phyloP scores from a whole-genome alignment of 2,888 invertebrate species.

The Esperia sulphurella region DNA sequence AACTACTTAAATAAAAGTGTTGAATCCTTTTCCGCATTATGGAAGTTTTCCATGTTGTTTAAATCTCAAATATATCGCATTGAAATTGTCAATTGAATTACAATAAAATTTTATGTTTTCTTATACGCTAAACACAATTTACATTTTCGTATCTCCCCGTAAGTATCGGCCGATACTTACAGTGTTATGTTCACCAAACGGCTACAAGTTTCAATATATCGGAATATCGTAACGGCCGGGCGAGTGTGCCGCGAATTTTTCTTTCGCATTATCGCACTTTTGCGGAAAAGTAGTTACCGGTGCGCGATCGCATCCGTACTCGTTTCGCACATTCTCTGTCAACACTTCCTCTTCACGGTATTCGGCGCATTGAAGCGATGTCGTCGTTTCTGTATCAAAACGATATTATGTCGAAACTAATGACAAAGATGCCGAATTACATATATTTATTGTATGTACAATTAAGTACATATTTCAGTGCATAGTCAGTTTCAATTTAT shows the following conservation, averaged over 20 bases:
- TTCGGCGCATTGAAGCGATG: neutral
- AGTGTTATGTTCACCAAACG: conserved; percentile 15
- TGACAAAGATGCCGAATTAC: neutral
- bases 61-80: too few species aligned
- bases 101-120: too few species aligned
- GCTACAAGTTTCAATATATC: conserved; percentile 35
- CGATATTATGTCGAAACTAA: neutral
- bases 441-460: too few species aligned
- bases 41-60: too few species aligned
- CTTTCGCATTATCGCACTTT: conserved; percentile 55
- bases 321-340: conserved; percentile 48
- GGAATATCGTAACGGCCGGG: conserved; percentile 35
- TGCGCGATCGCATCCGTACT: conserved; percentile 62
- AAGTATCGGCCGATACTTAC: too few species aligned
- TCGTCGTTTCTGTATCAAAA: neutral
- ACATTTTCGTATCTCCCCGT: conserved; percentile 4
- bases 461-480: too few species aligned
- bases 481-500: too few species aligned
- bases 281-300: conserved; percentile 76
- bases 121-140: neutral
- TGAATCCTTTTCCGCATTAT: too few species aligned
- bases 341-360: conserved; percentile 18
- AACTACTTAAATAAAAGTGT: too few species aligned
- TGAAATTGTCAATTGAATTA: too few species aligned
- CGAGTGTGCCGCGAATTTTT: conserved; percentile 45